Percentiles rank a stretch among this genome's conserved stretches.
phyloP scores from a whole-genome alignment of 2,797 vertebrate species.

The Salarias fasciatus region DNA sequence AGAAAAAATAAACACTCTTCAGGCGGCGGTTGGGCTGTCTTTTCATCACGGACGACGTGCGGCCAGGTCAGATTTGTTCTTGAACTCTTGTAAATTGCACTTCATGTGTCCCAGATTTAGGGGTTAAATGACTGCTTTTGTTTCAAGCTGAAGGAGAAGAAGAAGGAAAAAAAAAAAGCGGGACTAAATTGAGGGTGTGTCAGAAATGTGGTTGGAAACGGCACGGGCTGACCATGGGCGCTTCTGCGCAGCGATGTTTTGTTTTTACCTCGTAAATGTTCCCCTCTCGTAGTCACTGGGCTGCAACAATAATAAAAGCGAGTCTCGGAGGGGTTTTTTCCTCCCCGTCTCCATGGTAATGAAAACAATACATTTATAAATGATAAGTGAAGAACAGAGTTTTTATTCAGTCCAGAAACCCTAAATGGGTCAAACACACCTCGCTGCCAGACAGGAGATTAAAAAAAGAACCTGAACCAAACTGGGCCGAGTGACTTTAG shows the following conservation, averaged over 20 bases:
- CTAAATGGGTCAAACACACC: constrained; percentile 30
- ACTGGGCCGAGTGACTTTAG: constrained; percentile 10
- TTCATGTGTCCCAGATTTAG: constrained; percentile 9
- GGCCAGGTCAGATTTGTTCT: constrained; percentile 44
- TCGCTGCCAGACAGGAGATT: not conserved
- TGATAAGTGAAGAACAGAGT: constrained; percentile 20
- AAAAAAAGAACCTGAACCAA: constrained; percentile 6
- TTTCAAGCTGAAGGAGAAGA: constrained; percentile 24
- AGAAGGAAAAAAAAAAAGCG: constrained; percentile 1
- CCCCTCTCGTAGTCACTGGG: constrained; percentile 42
- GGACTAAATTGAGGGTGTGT: constrained; percentile 70
- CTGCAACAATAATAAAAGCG: constrained; percentile 35
- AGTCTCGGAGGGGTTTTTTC: constrained; percentile 17
- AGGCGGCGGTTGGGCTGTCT: constrained; percentile 10
- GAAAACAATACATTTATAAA: constrained; percentile 23
- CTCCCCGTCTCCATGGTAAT: constrained; percentile 46
- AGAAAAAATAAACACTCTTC: constrained; percentile 30
- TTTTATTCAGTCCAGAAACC: constrained; percentile 1
- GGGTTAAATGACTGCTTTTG: constrained; percentile 43
- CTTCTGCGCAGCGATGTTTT: constrained; percentile 39
- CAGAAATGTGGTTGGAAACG: constrained; percentile 71
- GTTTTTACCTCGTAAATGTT: constrained; percentile 50
- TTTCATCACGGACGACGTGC: constrained; percentile 1
- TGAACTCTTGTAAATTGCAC: constrained; percentile 24
- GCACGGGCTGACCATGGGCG: constrained; percentile 47